Base-by-base conservation (phyloP, 2,113 vertebrate genomes). In the Bombycilla garrulus region DNA sequence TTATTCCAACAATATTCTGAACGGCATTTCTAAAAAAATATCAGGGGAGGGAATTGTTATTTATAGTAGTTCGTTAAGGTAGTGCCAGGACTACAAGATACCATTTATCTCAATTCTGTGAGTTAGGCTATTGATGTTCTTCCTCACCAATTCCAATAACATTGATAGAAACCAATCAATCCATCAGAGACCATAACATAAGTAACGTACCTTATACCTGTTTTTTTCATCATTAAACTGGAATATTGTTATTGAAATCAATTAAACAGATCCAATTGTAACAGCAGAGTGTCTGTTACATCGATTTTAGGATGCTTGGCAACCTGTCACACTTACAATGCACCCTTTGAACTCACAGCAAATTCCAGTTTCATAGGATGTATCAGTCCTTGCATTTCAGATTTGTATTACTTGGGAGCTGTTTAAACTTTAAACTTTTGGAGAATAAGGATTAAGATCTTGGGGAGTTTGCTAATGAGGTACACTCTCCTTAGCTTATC, bases 131-230 rank as follows among this genome's bases (percentile, higher is more conserved):
- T 64, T 81, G 48, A 65, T 76, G 29, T 53, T 79, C 33, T 81
- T 88, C 57, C 40, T 90, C 31, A 61, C 26, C 6, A 64, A 40
- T 88, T 91, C 66, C 66, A 88, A 82, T 85, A 91, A 7, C 31
- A 82, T 79, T 4, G 8, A 64, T 72, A 60, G 65, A 69, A 70
- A 28, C 33, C 38, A 50, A n/a, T 69, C 25, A 72, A 57, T 88
- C 24, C 6, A 33, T 12, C 3, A 13, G 26, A 86, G 21, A 35
- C 15, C 54, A 5, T 42, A 89, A 38, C 7, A 11, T 57, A 65
- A 36, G 3, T 44, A 92, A 25, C 0, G 0, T 24, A 61, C 10
- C 11, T 53, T 45, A 50, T 9, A 23, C 7, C 16, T 53, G 2
- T 2, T 61, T 87, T 87, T 67, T 92, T 71, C 19, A 72, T 19